Evolutionary conservation across 2,888 invertebrate genomes (phyloP), one percentile per base, ranked within the genome.

Genomic region (Scaptomyza polygonia): DNA sequence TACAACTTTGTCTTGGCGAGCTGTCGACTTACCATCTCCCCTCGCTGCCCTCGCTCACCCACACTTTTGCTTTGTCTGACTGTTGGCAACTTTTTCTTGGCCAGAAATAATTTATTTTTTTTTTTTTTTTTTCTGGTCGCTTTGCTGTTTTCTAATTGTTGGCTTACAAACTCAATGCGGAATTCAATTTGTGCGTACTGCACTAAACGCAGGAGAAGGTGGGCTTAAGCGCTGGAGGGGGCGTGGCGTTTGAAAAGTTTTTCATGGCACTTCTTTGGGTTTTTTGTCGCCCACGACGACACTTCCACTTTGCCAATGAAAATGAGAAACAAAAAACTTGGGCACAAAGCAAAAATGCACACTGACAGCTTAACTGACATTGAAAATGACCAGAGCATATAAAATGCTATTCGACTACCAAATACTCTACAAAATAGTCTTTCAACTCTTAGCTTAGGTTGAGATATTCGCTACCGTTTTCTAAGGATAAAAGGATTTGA

Each of bases 71-170:
- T n/a, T 12, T 1, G 32, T 4, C 40, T 21, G 18, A 0, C n/a
- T 21, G 5, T 39, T 48, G 42, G 9, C 70, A 81, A 71, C 64
- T 67, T 64, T 45, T 47, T 69, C 59, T 51, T 68, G 62, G 52
- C 54, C 62, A 57, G 9, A n/a, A 48, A 11, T 36, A 61, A n/a
- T 42, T 44, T 49, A 40, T 48, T 16, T 11, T 68, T 71, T 80
- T 73, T 49, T 42, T 48, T 16, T 11, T 68, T 71, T 80, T 73
- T 71, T 72, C 67, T 86, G 72, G 72, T 86, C 84, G 75, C 75
- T 85, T 86, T 87, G 87, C 83, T 86, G 72, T 76, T 76, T 78
- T 89, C 89, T 90, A 90, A 90, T 90, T 90, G 89, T 89, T 89
- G 87, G 89, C 90, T 90, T 90, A 90, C 88, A 89, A 81, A 79